Conservation (phyloP, 2,797 vertebrate genomes). For the Eleutherodactylus coqui region DNA sequence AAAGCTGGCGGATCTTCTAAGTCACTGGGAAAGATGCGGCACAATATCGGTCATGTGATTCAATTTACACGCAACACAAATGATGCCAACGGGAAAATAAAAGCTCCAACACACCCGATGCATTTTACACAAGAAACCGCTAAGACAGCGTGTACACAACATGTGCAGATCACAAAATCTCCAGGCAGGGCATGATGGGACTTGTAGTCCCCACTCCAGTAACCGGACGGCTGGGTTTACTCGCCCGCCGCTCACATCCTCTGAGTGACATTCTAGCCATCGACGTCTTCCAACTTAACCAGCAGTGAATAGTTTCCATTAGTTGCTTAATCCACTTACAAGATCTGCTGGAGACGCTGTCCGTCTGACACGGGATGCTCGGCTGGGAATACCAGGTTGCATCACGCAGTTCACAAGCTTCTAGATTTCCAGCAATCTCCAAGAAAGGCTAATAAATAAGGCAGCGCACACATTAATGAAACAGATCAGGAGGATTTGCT, state of each 20-base stretch:
- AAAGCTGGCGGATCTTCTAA: constrained; percentile 5
- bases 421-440: constrained; percentile 9
- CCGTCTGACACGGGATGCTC: constrained; percentile 25
- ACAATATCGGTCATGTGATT: neutral
- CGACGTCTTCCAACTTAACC: neutral
- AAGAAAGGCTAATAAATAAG: neutral
- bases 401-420: constrained; percentile 2
- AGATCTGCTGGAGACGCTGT: constrained; percentile 23
- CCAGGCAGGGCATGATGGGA: too few species aligned
- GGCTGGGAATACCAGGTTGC: constrained; percentile 11
- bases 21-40: neutral
- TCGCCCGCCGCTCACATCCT: neutral
- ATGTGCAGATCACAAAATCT: too few species aligned
- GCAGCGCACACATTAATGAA: neutral
- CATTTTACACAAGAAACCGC: too few species aligned
- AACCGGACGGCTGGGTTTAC: neutral
- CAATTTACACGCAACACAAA: too few species aligned
- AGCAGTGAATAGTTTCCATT: constrained; percentile 39
- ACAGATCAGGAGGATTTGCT: neutral
- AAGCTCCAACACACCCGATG: neutral
- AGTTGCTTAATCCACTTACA: constrained; percentile 37
- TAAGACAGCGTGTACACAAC: too few species aligned
- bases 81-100: neutral
- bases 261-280: neutral
- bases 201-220: neutral